Base-by-base conservation (phyloP, 2,113 vertebrate species). In the Pyrgilauda ruficollis region DNA sequence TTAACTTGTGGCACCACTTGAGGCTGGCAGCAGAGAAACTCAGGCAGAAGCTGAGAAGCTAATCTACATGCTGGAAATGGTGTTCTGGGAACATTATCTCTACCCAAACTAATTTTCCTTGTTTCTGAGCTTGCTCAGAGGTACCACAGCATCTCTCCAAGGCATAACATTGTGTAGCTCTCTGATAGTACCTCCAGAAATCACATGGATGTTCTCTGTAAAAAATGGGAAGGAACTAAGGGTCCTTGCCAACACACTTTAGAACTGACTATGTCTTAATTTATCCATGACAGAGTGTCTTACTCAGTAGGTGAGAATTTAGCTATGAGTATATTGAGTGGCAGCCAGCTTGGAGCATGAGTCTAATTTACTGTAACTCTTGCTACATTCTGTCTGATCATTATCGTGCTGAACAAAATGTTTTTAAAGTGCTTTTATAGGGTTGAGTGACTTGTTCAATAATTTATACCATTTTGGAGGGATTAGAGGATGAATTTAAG, bases 291-390 rank as follows among this genome's bases (percentile, higher is more conserved):
- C 90, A 95, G 75, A 86, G 92, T 75, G 85, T 93, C 93, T 97
- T 94, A 93, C 68, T 94, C 93, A 95, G 93, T 90, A 95, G 94
- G 94, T 95, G 83, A 96, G 94, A 96, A 96, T 94, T 90, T 87
- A 93, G 73, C 86, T 90, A 78, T 92, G 90, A 94, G 92, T 95
- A 75, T 96, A 61, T 6, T 90, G 88, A 96, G 89, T 81, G 91
- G 92, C 94, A 96, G 96, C 96, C 93, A 95, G 94, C 89, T 94
- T 90, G 69, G 85, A 95, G 84, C 80, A 94, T 84, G 90, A 96
- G 90, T 93, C 79, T 96, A 88, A 95, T 97, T 96, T 97, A 95
- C 92, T 93, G 94, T 95, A 96, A 96, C 88, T 96, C 92, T 95
- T 96, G 88, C 90, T 94, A 89, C 94, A 89, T 96, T 94, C 88